Evolutionary conservation across 2,113 vertebrate genomes (phyloP).

Genomic region (Epinephelus lanceolatus): DNA sequence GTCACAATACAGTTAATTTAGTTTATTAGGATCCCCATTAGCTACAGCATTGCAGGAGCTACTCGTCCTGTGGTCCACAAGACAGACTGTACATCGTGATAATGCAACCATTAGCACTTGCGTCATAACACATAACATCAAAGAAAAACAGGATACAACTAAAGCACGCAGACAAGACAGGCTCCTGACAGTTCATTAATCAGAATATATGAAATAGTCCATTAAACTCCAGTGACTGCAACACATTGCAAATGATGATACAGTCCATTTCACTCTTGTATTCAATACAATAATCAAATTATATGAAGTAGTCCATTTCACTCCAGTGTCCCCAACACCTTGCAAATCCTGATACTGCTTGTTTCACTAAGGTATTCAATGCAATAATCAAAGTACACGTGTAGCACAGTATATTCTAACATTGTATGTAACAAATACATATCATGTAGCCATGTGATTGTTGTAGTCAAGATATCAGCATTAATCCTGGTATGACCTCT

Average conservation of each 20-base stretch:
- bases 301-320: not conserved
- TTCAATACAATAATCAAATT: not conserved
- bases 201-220: not conserved
- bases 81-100: too few relatives aligned
- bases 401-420: not conserved
- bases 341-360: not conserved
- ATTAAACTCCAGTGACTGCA: not conserved
- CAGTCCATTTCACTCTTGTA: not conserved
- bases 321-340: not conserved
- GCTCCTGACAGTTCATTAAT: not conserved
- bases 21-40: too few relatives aligned
- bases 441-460: not conserved
- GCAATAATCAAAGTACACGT: too few relatives aligned
- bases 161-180: not conserved
- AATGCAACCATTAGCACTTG: too few relatives aligned
- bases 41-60: too few relatives aligned
- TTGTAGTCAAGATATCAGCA: constrained; percentile 2
- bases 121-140: not conserved
- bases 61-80: too few relatives aligned
- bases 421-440: not conserved
- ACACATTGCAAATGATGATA: not conserved
- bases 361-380: not conserved
- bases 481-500: not conserved
- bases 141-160: not conserved
- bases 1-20: too few relatives aligned